Conservation (phyloP, 1,140 invertebrate genomes). For the Camponotus floridanus region DNA sequence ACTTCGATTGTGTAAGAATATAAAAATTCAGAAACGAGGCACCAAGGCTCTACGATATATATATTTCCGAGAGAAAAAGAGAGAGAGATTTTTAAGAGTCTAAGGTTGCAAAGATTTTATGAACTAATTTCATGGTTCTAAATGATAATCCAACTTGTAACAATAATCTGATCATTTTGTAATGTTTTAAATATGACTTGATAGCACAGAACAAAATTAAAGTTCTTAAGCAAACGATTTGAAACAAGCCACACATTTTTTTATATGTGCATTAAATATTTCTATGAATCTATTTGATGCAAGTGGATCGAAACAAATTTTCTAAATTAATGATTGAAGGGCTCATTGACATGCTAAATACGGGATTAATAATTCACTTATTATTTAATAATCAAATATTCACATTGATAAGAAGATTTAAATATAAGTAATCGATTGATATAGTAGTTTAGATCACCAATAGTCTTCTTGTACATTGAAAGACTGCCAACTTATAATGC, state of each 20-base stretch:
- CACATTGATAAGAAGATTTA: conserved; percentile 8
- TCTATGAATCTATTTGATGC: background rate
- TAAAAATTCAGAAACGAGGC: conserved; percentile 19
- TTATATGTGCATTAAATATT: background rate
- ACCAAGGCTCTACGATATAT: conserved; percentile 25
- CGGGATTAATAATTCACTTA: conserved; percentile 21
- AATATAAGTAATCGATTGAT: background rate
- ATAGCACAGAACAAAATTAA: conserved; percentile 35
- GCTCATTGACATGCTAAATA: conserved; percentile 37
- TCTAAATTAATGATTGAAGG: conserved; percentile 28
- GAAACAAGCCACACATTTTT: conserved; percentile 21
- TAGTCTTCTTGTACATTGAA: background rate
- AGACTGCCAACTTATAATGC: conserved; percentile 33
- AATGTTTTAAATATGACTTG: conserved; percentile 65
- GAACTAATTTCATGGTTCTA: conserved; percentile 52
- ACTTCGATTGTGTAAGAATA: conserved; percentile 24
- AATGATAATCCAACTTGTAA: conserved; percentile 30
- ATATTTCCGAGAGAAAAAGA: background rate
- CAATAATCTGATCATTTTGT: conserved; percentile 15
- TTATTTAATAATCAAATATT: background rate
- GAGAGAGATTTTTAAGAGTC: background rate
- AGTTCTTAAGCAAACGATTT: background rate
- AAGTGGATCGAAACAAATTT: background rate
- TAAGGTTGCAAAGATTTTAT: conserved; percentile 24
- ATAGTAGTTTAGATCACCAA: background rate